These are phyloP conservation scores for Morinoia aosen DNA, from an alignment of 2,888 invertebrate species.

Conservation along the genomic window DNA sequence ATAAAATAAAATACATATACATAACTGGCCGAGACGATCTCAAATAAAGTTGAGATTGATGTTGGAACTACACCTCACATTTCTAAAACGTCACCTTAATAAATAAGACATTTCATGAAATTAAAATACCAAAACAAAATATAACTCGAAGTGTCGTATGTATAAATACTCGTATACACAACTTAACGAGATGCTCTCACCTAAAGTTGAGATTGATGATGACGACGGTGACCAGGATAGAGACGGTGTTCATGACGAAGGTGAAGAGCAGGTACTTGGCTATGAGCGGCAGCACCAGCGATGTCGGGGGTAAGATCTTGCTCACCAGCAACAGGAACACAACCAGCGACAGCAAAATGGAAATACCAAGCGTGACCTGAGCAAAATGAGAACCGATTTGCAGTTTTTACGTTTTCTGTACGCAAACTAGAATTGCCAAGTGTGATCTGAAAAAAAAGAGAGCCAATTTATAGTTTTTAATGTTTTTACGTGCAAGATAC, in stretches of 20 bases:
- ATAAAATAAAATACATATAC: no score
- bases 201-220: slow-evolving; percentile 99
- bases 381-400: not conserved
- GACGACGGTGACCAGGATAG: slow-evolving; percentile 98
- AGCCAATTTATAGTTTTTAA: no score
- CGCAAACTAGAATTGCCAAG: not conserved
- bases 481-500: no score
- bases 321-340: slow-evolving; percentile 98
- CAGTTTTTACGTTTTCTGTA: not conserved
- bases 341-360: slow-evolving; percentile 98
- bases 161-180: not conserved
- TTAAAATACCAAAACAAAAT: no score
- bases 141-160: no score
- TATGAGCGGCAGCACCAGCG: slow-evolving; percentile 96
- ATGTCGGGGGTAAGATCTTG: slow-evolving; percentile 98
- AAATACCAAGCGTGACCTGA: slow-evolving; percentile 87
- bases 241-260: slow-evolving; percentile 99
- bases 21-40: no score
- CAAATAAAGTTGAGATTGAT: no score
- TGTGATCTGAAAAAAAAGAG: not conserved
- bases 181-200: slow-evolving; percentile 26
- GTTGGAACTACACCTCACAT: no score
- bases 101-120: no score
- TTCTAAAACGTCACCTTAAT: no score
- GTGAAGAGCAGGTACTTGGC: slow-evolving; percentile 99